Evolutionary conservation across 1,140 invertebrate genomes (phyloP), one percentile per base, ranked within the genome.

Genomic region (Oryctes rhinoceros): DNA sequence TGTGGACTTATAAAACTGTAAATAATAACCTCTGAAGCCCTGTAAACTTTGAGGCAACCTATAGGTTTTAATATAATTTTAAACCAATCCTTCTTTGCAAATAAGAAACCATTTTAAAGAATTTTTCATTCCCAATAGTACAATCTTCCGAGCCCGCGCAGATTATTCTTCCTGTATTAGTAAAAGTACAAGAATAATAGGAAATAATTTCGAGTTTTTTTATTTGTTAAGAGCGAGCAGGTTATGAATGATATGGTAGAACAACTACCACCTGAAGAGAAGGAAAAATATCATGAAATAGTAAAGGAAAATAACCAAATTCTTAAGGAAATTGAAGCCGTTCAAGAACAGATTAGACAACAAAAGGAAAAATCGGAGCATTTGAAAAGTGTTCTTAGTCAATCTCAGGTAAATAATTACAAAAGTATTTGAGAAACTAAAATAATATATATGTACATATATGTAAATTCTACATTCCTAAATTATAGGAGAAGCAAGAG

Each of bases 161-260:
- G 24, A 30, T 30, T 30, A 30, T 30, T 30, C 24, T 30, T 30
- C 24, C 24, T 30, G 24, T 30, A 30, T 30, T 30, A 30, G 24
- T 30, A 30, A 30, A 30, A 30, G 24, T 2, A 30, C 0, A 1
- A 30, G 0, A 30, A 30, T 48, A 49, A 9, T 48, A 49, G n/a
- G 11, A 77, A 49, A 49, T 30, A 67, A 67, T 18, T 24, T 20
- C 49, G 49, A 11, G 49, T 59, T 15, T 6, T 1, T 4, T 62
- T 79, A 18, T 79, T 65, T 62, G 18, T 37, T 67, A 62, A 47
- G 24, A 82, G 44, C 53, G 79, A 83, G 30, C 62, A 44, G 24
- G 80, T 44, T 44, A 81, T 83, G 10, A 79, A 82, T 65, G 74
- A 75, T n/a, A 48, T 83, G 62, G 82, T 83, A 49, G 82, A 83